Evolutionary conservation across 2,113 vertebrate species (phyloP).

Genomic region (Ammodytes marinus): DNA sequence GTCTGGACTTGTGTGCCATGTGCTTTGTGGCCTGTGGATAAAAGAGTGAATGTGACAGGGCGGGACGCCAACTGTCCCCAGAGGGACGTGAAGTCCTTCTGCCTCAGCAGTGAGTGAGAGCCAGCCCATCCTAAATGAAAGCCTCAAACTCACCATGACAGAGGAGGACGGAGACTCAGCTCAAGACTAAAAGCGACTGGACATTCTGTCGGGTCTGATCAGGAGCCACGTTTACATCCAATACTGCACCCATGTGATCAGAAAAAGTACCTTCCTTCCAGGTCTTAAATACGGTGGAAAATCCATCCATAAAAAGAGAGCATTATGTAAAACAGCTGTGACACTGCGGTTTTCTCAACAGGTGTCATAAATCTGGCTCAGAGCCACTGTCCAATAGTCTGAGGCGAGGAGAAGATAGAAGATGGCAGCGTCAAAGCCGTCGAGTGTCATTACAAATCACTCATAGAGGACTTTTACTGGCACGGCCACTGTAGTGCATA

Average conservation of each 20-base stretch:
- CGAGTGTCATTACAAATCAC: conserved; percentile 72
- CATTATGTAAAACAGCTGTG: conserved; percentile 34
- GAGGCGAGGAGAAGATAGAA: conserved; percentile 51
- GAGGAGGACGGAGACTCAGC: conserved; percentile 31
- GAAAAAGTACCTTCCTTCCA: conserved; percentile 24
- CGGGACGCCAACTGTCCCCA: conserved; percentile 50
- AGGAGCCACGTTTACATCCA: conserved; percentile 34
- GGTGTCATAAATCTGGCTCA: conserved; percentile 55
- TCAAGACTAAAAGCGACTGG: conserved; percentile 42
- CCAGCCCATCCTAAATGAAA: conserved; percentile 65
- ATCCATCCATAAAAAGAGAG: conserved; percentile 29
- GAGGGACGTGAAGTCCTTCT: conserved; percentile 65
- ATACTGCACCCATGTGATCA: conserved; percentile 13
- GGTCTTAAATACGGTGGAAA: conserved; percentile 13
- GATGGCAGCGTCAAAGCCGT: conserved; percentile 50
- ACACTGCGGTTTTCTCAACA: conserved; percentile 58
- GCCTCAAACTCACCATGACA: conserved; percentile 67
- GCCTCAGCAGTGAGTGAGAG: conserved; percentile 55
- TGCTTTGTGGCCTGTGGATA: conserved; percentile 51
- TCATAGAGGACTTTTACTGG: conserved; percentile 60
- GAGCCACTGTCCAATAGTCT: conserved; percentile 43
- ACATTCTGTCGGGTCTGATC: conserved; percentile 25
- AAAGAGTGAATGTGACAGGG: conserved; percentile 66
- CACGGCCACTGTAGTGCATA: conserved; percentile 66
- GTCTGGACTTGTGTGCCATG: conserved; percentile 37